Conservation (phyloP, 1,140 invertebrate genomes). For the Drosophila nikananu region DNA sequence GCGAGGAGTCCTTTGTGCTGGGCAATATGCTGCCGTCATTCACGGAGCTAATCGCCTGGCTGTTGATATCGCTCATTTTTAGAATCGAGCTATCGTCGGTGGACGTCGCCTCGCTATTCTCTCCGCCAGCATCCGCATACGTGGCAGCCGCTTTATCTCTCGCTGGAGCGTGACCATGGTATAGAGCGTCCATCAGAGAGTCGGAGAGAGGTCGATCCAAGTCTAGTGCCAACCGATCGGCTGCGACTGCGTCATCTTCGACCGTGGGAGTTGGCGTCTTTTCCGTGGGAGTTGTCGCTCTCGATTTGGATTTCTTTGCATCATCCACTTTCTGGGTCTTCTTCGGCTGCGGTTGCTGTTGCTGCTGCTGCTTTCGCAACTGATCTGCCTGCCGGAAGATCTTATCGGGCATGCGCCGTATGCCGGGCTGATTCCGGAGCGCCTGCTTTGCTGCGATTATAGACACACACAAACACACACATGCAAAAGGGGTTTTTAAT, state of each 20-base stretch:
- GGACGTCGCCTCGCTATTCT: slow-evolving; percentile 26
- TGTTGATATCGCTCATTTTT: slow-evolving; percentile 41
- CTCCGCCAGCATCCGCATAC: slow-evolving; percentile 46
- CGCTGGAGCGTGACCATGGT: slow-evolving; percentile 46
- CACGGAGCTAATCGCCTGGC: slow-evolving; percentile 21
- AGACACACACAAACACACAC: slow-evolving; percentile 38
- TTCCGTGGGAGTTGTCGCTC: slow-evolving; percentile 54
- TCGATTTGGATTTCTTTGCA: slow-evolving; percentile 45
- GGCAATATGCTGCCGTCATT: slow-evolving; percentile 62
- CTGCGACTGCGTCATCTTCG: slow-evolving; percentile 22
- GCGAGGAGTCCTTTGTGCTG: slow-evolving; percentile 44
- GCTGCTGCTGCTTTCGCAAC: slow-evolving; percentile 60
- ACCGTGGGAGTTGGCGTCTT: slow-evolving; percentile 47
- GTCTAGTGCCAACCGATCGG: slow-evolving; percentile 56
- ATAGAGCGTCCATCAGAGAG: slow-evolving; percentile 75
- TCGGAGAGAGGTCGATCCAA: slow-evolving; percentile 69
- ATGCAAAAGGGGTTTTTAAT: slow-evolving; percentile 31
- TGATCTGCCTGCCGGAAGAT: slow-evolving; percentile 67
- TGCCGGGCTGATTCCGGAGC: slow-evolving; percentile 73
- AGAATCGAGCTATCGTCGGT: slow-evolving; percentile 69
- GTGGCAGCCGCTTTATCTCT: slow-evolving; percentile 51
- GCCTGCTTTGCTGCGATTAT: slow-evolving; percentile 58
- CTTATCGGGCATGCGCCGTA: slow-evolving; percentile 80
- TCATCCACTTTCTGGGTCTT: slow-evolving; percentile 39
- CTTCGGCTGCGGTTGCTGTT: slow-evolving; percentile 24